Base-by-base conservation (phyloP, 2,888 invertebrate species). In the Ichneumoninae sp. region DNA sequence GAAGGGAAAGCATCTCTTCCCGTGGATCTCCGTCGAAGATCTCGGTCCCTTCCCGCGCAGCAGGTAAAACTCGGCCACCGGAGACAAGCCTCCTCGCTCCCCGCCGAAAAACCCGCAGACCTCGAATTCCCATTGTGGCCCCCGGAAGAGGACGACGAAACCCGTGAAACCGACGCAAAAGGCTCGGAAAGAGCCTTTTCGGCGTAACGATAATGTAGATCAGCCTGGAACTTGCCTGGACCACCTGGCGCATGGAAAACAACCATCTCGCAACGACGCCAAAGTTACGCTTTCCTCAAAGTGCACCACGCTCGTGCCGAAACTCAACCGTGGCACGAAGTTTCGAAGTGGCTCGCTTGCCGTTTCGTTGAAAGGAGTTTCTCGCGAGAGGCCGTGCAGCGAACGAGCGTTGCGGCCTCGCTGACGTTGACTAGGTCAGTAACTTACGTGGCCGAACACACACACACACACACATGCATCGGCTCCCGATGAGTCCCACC, bases 341-440 rank as follows among this genome's bases (percentile, higher is more conserved):
- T 33, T 62, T 30, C 54, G 1, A 54, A 57, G 57, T 57, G 26
- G 26, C 57, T 57, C 57, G 57, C 54, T 36, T 70, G 33, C 33
- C 50, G 36, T 54, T 71, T 66, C 40, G 40, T 30, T 66, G 44
- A 13, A 66, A 47, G 8, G 44, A 52, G 26, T 40, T n/a, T 40
- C 52, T 40, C 62, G 72, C 66, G 47, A 33, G 66, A 22, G 40
- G 36, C 71, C 26, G 65, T 40, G 52, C 68, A 62, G 44, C 36
- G 47, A 70, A 62, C 19, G 60, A 70, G 47, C 69, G 30, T 44
- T 57, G 72, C 75, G 57, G 26, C 74, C 68, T 60, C 79, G 78
- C 72, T 69, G 52, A 80, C 80, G 89, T 92, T 92, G 91, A 92
- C 89, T 91, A 88, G 92, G 93, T 93, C 92, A 93, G 92, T 91